Evolutionary conservation across 1,140 invertebrate genomes (phyloP), one percentile per base, ranked within the genome.

Genomic region (Aphelinus certus): DNA sequence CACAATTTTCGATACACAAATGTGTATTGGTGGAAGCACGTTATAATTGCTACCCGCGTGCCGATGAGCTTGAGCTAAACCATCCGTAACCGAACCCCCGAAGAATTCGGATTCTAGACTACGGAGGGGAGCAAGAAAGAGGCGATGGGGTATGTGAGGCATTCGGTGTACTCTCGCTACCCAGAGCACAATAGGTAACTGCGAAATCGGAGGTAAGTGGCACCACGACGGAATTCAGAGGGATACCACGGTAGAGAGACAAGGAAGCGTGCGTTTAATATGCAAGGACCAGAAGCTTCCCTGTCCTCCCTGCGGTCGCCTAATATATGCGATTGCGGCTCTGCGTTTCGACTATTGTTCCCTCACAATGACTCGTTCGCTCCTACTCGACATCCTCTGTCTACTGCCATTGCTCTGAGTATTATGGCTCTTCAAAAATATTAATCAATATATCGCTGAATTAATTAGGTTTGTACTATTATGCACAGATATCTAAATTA

Each of bases 271-370:
- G 73, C 77, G 76, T 80, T 83, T 83, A 84, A 84, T 82, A 82
- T 83, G 79, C 83, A 75, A 65, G 76, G 78, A 62, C 71, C 65
- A 46, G 75, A 80, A 78, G 77, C 48, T 72, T 76, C 77, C 67
- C 67, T 55, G 46, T 61, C 71, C 51, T 73, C 77, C 67, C 63
- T 51, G 48, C 9, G 64, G 45, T 53, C 60, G 45, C 79, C 77
- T 84, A 83, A 83, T 84, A 81, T 83, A 84, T 83, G 81, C 78
- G 79, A 81, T 79, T 81, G 74, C 75, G 77, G 77, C 65, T 71
- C 58, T 57, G 75, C 80, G 78, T 81, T 81, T 80, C 72, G 71
- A 78, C 80, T 75, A 81, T 81, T 81, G 77, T 81, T 81, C 78
- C 68, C 76, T 57, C 76, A 82, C 79, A 82, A 81, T 80, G 78